These are phyloP conservation scores for Trissolcus brochymenae DNA, from an alignment of 2,888 invertebrate genomes.

Conservation along the genomic window DNA sequence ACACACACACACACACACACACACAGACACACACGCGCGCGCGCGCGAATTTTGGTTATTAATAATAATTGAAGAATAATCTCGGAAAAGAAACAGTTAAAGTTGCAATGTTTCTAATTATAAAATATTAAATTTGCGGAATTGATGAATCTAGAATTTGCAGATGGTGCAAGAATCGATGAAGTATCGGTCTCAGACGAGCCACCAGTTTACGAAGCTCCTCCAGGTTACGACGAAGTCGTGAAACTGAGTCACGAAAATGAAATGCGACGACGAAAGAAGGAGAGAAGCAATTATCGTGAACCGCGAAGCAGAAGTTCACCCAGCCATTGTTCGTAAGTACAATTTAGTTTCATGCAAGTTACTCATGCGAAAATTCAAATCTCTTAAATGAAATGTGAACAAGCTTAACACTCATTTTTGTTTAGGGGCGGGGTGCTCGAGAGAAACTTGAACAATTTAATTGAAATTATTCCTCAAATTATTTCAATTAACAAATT, in stretches of 20 bases:
- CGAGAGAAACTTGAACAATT: too few species aligned
- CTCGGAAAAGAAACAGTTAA: too few species aligned
- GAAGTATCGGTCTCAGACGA: constrained; percentile 79
- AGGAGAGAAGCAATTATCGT: constrained; percentile 48
- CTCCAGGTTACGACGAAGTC: constrained; percentile 85
- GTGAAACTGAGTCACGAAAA: constrained; percentile 79
- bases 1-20: too few species aligned
- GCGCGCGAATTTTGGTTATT: too few species aligned
- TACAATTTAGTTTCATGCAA: constrained; percentile 18
- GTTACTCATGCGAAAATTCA: not conserved
- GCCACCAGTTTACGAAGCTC: constrained; percentile 83
- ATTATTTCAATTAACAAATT: not conserved
- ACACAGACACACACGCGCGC: too few species aligned
- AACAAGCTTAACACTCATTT: not conserved
- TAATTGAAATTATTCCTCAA: not conserved
- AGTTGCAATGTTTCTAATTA: too few species aligned
- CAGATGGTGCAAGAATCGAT: constrained; percentile 77
- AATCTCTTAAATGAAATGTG: not conserved
- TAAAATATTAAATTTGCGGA: too few species aligned
- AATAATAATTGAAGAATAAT: too few species aligned
- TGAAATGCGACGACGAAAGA: constrained; percentile 69
- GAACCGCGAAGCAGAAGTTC: constrained; percentile 65
- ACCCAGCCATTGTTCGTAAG: constrained; percentile 67
- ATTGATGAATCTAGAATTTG: constrained; percentile 70
- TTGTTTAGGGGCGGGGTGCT: too few species aligned